These are phyloP conservation scores for Melikaiella ostensackeni DNA, from an alignment of 2,888 invertebrate species.

Conservation along the genomic window DNA sequence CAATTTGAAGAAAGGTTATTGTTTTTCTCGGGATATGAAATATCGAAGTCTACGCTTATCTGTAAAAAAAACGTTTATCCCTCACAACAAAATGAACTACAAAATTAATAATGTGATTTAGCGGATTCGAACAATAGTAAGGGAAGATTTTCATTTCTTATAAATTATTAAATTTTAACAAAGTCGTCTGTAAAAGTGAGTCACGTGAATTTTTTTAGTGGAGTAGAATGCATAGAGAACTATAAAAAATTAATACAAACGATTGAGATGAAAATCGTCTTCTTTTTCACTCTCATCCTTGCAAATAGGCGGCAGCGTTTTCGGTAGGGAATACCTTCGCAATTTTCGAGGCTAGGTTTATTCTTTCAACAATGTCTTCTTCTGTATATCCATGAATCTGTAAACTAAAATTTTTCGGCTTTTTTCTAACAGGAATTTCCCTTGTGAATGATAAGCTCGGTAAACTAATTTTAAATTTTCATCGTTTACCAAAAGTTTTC, in stretches of 20 bases:
- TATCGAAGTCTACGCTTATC: neutral
- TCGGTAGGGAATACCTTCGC: neutral
- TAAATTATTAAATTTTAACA: neutral
- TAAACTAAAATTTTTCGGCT: neutral
- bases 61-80: neutral
- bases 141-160: neutral
- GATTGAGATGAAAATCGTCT: too few species aligned
- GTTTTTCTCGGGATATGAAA: neutral
- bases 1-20: neutral
- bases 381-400: constrained; percentile 1
- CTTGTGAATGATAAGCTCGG: neutral
- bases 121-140: neutral
- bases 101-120: neutral
- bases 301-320: neutral
- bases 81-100: too few species aligned
- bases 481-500: neutral
- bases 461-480: neutral
- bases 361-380: neutral
- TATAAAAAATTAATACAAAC: too few species aligned
- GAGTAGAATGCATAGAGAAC: neutral
- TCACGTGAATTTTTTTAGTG: neutral
- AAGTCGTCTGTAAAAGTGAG: neutral
- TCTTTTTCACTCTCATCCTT: neutral
- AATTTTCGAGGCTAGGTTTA: neutral
- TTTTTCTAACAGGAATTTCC: neutral